phyloP scores from a whole-genome alignment of 2,888 invertebrate genomes.

The Drosophila pegasa region DNA sequence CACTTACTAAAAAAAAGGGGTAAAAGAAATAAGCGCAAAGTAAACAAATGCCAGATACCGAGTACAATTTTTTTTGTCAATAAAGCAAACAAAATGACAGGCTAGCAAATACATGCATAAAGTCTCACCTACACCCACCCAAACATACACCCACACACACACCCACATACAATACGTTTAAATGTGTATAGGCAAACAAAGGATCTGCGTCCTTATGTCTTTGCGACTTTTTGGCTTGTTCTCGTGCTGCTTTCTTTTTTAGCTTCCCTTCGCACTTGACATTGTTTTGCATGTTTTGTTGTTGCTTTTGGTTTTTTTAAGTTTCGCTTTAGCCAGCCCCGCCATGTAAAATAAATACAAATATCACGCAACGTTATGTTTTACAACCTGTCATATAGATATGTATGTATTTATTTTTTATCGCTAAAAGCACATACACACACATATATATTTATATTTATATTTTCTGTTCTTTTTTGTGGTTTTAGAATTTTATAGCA shows the following conservation, averaged over 20 bases:
- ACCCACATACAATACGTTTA: slow-evolving; percentile 14
- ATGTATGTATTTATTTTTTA: slow-evolving; percentile 49
- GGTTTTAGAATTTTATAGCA: slow-evolving; percentile 68
- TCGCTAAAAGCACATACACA: slow-evolving; percentile 13
- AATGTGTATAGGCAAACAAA: slow-evolving; percentile 56
- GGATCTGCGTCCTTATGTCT: slow-evolving; percentile 52
- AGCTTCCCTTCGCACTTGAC: slow-evolving; percentile 46
- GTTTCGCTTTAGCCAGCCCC: slow-evolving; percentile 38
- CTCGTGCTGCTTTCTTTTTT: slow-evolving; percentile 8
- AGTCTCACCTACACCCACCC: slow-evolving; percentile 23
- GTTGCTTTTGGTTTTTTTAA: slow-evolving; percentile 27
- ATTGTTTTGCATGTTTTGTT: slow-evolving; percentile 57
- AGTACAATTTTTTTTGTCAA: slow-evolving; percentile 55
- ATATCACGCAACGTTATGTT: slow-evolving; percentile 66
- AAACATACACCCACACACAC: slow-evolving; percentile 9
- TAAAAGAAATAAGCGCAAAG: slow-evolving; percentile 11
- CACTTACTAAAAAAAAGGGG: slow-evolving; percentile 7
- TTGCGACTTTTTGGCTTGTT: slow-evolving; percentile 62
- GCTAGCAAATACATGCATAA: slow-evolving; percentile 39
- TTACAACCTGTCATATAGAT: slow-evolving; percentile 59
- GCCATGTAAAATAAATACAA: slow-evolving; percentile 60
- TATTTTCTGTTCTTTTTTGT: slow-evolving; percentile 31
- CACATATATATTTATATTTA: slow-evolving; percentile 10
- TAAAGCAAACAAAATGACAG: slow-evolving; percentile 55
- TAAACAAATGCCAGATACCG: slow-evolving; percentile 35